These are phyloP conservation scores for Aphaenogaster rudis DNA, from an alignment of 1,140 invertebrate species.

Conservation along the genomic window DNA sequence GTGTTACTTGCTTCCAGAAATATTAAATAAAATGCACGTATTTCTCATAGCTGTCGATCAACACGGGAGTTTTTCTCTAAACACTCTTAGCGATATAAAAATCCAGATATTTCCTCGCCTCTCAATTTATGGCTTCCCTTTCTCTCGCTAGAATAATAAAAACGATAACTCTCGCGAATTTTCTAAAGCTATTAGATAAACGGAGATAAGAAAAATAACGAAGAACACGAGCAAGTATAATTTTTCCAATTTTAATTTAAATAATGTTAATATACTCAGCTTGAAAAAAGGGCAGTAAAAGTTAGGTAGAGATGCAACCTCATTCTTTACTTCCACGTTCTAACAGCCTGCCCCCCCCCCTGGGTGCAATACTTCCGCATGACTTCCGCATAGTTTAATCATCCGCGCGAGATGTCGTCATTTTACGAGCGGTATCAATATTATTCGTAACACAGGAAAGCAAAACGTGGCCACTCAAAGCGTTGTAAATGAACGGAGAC, in stretches of 20 bases:
- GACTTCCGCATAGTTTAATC: conserved; percentile 26
- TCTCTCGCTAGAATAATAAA: not conserved
- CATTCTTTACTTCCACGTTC: conserved; percentile 19
- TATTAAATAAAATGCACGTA: conserved; percentile 44
- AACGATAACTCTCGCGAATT: not conserved
- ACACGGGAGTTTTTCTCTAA: not conserved
- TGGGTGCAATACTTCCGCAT: not conserved
- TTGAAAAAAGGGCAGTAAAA: not conserved
- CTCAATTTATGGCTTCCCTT: not conserved
- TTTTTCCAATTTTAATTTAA: not conserved
- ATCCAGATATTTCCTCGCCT: not conserved
- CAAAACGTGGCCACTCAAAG: not conserved
- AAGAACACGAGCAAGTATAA: not conserved
- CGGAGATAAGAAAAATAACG: not conserved
- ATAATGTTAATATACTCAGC: conserved; percentile 21
- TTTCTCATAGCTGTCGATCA: conserved; percentile 7
- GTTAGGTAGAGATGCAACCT: not conserved
- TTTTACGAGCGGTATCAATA: not conserved
- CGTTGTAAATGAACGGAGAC: conserved; percentile 24
- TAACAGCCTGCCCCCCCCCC: not conserved
- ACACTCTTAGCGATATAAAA: not conserved
- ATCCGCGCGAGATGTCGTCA: not conserved
- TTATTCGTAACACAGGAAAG: not conserved
- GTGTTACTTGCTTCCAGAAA: not conserved
- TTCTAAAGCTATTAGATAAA: not conserved